phyloP scores from a whole-genome alignment of 2,888 invertebrate genomes.

The Platerodrilus igneus region DNA sequence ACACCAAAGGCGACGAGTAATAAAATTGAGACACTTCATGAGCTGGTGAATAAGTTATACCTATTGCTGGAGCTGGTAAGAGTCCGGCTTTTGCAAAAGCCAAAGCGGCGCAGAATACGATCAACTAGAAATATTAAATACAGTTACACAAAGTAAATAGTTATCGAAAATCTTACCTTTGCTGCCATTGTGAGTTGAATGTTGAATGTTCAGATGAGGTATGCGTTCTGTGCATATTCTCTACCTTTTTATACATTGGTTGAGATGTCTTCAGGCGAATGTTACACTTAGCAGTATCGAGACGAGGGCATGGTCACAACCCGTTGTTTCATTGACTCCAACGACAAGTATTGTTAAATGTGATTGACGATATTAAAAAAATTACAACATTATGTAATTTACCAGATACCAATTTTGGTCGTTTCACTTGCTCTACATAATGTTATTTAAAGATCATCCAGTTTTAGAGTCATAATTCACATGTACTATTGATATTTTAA shows the following conservation, averaged over 20 bases:
- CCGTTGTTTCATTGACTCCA: no score
- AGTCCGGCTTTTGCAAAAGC: conserved; percentile 57
- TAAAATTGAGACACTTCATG: conserved; percentile 28
- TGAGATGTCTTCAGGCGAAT: conserved; percentile 15
- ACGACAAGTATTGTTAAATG: no score
- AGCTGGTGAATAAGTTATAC: conserved; percentile 37
- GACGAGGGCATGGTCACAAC: no score
- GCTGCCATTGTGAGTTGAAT: conserved; percentile 26
- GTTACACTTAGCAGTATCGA: no score
- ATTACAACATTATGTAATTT: no score
- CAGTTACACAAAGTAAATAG: conserved; percentile 11
- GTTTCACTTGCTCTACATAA: no score
- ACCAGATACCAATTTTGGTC: no score
- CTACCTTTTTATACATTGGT: conserved; percentile 25
- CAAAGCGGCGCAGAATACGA: conserved; percentile 54
- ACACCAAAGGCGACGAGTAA: conserved; percentile 32
- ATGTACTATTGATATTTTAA: no score
- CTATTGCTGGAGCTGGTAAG: conserved; percentile 45
- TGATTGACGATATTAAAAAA: no score
- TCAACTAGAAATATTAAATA: conserved; percentile 45
- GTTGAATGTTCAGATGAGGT: conserved; percentile 17
- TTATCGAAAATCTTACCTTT: conserved; percentile 23
- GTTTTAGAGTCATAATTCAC: no score
- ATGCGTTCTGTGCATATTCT: conserved; percentile 11
- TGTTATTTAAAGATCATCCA: no score